phyloP scores from a whole-genome alignment of 2,113 vertebrate species.

The Turdus rufiventris region DNA sequence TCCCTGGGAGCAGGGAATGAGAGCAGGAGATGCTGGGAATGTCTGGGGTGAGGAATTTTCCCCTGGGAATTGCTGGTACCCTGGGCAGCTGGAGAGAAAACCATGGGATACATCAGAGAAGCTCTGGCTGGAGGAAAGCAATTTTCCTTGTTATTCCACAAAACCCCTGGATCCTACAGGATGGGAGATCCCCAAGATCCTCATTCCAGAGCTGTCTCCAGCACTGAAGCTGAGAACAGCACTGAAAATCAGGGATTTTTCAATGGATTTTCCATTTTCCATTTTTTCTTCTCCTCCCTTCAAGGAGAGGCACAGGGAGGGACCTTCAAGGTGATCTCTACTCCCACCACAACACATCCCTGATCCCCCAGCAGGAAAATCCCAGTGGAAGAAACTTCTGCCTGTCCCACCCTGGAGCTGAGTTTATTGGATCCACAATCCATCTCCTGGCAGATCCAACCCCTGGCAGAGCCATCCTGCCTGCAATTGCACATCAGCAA shows the following conservation, averaged over 20 bases:
- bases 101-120: not conserved
- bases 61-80: not conserved
- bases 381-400: not conserved
- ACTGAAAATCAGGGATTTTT: not conserved
- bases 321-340: not conserved
- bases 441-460: no score
- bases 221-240: not conserved
- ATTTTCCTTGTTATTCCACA: not conserved
- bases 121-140: not conserved
- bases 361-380: not conserved
- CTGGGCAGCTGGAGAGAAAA: not conserved
- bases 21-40: not conserved
- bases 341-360: not conserved
- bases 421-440: fast-evolving
- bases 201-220: not conserved
- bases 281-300: not conserved
- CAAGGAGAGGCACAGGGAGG: not conserved
- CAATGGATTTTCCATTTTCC: not conserved
- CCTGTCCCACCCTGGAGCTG: not conserved
- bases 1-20: not conserved
- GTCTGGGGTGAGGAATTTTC: not conserved
- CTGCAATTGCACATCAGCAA: not conserved
- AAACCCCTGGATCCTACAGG: not conserved
- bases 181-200: not conserved
- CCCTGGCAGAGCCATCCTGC: not conserved